These are phyloP conservation scores for Heliconius charithonia DNA, from an alignment of 2,888 invertebrate species.

Conservation along the genomic window DNA sequence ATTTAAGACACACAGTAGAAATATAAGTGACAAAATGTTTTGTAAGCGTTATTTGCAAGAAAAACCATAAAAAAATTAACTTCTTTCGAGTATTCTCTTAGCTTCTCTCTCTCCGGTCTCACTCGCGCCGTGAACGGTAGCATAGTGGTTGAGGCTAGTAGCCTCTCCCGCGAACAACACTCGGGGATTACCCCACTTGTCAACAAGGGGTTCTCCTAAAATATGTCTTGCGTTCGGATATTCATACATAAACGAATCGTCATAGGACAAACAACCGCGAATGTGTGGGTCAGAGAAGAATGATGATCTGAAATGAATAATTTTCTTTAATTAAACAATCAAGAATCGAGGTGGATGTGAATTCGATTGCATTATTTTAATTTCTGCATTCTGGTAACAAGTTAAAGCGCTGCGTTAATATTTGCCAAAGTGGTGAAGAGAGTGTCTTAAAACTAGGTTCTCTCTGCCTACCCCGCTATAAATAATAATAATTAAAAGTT, in stretches of 20 bases:
- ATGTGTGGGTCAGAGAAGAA: constrained; percentile 89
- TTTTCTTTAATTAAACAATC: background rate
- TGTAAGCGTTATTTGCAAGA: background rate
- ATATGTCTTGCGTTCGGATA: constrained; percentile 76
- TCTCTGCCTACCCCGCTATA: too few relatives aligned
- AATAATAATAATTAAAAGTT: too few relatives aligned
- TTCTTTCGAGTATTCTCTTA: constrained; percentile 42
- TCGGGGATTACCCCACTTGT: constrained; percentile 69
- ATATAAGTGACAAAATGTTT: too few relatives aligned
- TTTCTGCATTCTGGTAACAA: too few relatives aligned
- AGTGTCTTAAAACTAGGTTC: too few relatives aligned
- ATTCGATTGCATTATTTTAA: too few relatives aligned
- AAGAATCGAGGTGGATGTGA: background rate
- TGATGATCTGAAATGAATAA: constrained; percentile 79
- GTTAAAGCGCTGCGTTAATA: too few relatives aligned
- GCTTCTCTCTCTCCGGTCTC: constrained; percentile 88
- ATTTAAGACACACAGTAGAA: too few relatives aligned
- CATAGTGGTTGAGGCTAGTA: constrained; percentile 81
- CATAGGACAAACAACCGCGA: constrained; percentile 88
- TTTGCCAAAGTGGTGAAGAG: too few relatives aligned
- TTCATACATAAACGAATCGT: constrained; percentile 79
- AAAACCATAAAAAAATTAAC: background rate
- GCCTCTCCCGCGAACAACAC: constrained; percentile 86
- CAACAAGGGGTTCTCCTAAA: constrained; percentile 83
- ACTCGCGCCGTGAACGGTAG: constrained; percentile 89